Percentiles rank a stretch among this genome's conserved stretches.
Conservation (phyloP, 64 coral and sea anemone species). For the Montipora capricornis region DNA sequence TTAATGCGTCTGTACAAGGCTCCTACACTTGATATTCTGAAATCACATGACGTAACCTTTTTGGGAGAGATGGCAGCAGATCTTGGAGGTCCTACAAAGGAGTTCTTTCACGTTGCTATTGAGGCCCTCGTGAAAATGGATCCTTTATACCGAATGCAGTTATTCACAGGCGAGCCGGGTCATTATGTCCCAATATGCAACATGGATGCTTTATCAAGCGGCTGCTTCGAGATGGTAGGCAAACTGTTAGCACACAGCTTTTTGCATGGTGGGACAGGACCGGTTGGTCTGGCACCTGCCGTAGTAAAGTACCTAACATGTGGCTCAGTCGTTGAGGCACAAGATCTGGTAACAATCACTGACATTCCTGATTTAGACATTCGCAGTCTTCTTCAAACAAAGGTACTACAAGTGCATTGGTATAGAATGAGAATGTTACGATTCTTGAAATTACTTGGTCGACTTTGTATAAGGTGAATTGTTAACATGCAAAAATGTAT, state of each 20-base stretch:
- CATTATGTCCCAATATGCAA: conserved; percentile 22
- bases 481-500: conserved; percentile 13
- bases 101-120: conserved; percentile 66
- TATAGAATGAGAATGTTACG: conserved; percentile 17
- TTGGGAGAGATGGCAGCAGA: conserved; percentile 51
- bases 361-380: conserved; percentile 68
- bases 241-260: conserved; percentile 69
- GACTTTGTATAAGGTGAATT: conserved; percentile 25
- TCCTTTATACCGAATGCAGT: conserved; percentile 52
- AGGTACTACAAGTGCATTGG: conserved; percentile 45
- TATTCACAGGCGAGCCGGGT: conserved; percentile 19
- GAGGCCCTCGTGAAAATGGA: conserved; percentile 46
- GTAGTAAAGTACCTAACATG: conserved; percentile 62
- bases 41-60: conserved; percentile 6
- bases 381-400: conserved; percentile 53
- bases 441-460: conserved; percentile 26
- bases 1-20: conserved; percentile 74
- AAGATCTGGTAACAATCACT: conserved; percentile 39
- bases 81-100: conserved; percentile 72
- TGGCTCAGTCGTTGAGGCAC: conserved; percentile 62
- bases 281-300: conserved; percentile 68
- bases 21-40: conserved; percentile 60
- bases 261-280: conserved; percentile 36
- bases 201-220: conserved; percentile 35
- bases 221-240: conserved; percentile 51